Evolutionary conservation across 2,113 vertebrate species (phyloP).

Genomic region (Pteruthius melanotis): DNA sequence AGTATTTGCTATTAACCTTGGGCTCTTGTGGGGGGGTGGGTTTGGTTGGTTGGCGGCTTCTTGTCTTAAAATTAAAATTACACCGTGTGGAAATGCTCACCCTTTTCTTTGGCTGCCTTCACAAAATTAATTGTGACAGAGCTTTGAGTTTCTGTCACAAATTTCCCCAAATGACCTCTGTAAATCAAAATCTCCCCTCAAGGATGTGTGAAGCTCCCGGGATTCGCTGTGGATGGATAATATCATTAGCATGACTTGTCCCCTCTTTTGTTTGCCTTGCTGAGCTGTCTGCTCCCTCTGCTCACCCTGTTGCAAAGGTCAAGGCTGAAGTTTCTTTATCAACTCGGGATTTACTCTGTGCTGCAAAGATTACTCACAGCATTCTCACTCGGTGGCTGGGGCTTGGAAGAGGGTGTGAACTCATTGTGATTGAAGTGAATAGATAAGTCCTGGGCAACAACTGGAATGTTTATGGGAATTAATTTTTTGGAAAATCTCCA

Average conservation of each 20-base stretch:
- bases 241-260: background rate
- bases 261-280: background rate
- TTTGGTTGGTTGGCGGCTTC: background rate
- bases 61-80: background rate
- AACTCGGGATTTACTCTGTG: background rate
- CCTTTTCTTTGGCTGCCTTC: background rate
- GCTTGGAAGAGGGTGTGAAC: slow-evolving; percentile 8
- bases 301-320: slow-evolving; percentile 15
- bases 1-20: background rate
- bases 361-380: background rate
- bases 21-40: fast-evolving
- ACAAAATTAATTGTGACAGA: background rate
- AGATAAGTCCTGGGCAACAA: slow-evolving; percentile 1
- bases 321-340: slow-evolving; percentile 11
- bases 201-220: background rate
- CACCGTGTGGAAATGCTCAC: fast-evolving
- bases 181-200: background rate
- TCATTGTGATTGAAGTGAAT: background rate
- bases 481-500: background rate
- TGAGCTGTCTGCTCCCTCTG: background rate
- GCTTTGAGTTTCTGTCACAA: background rate
- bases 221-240: background rate
- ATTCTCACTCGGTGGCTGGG: background rate
- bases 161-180: background rate
- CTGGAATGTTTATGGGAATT: background rate